Evolutionary conservation across 1,140 invertebrate species (phyloP), one percentile per base, ranked within the genome.

Genomic region (Pogonomyrmex californicus): DNA sequence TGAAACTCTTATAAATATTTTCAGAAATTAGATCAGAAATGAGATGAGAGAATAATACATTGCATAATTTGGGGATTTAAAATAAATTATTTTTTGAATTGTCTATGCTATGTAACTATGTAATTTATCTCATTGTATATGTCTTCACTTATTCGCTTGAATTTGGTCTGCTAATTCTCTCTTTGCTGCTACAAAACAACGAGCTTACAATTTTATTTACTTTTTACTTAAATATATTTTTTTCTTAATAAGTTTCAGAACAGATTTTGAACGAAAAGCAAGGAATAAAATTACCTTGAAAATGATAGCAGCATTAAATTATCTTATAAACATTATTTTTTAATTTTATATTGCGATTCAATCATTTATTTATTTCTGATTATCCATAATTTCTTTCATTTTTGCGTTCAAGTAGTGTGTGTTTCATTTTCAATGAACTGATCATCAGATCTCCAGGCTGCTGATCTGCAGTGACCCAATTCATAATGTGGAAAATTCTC

Each of bases 401-500:
- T 56, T 30, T 12, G 14, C 23, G n/a, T 38, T 44, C 14, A n/a
- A 62, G 12, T 33, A 70, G 41, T 36, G n/a, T 7, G 23, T 7
- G 33, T 51, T 2, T 62, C 30, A 47, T 38, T n/a, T 30, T 1
- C 65, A 6, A 1, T 17, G 41, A 81, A 38, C 36, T 7, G 33
- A 60, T 83, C 44, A 77, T 62, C 4, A 62, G n/a, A 47, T 56
- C 12, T 2, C 7, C 1, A 14, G 1, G 62, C 10, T 47, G 10
- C 9, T n/a, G 7, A 33, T 56, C 9, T 12, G 30, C 33, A 1
- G 1, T 54, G 12, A 81, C 38, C 17, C n/a, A n/a, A 36, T 38
- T 83, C 56, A 47, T n/a, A 14, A 79, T 7, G 41, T 58, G 54
- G 54, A 83, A 83, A 75, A 83, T 75, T 83, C 68, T 83, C 79